Evolutionary conservation across 2,888 invertebrate species (phyloP).

Genomic region (Rotaria macrura): DNA sequence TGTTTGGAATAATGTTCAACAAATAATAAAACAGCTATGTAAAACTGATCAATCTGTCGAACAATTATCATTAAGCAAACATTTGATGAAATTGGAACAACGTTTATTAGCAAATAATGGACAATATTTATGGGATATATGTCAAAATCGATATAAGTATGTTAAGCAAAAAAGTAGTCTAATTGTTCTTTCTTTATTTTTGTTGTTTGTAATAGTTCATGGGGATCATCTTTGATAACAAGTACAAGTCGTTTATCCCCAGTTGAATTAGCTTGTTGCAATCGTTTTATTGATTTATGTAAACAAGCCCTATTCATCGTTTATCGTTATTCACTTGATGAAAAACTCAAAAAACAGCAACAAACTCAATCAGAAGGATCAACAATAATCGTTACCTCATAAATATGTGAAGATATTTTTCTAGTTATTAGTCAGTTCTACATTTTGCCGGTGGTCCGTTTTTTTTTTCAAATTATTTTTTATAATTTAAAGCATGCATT

Average conservation of each 20-base stretch:
- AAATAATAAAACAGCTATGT: constrained; percentile 45
- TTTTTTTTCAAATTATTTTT: neutral
- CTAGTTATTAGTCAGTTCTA: no score
- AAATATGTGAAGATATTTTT: neutral
- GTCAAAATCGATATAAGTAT: constrained; percentile 36
- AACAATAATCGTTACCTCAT: neutral
- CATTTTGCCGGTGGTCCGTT: neutral
- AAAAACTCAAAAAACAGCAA: constrained; percentile 33
- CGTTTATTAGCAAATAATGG: constrained; percentile 48
- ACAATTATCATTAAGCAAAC: constrained; percentile 42
- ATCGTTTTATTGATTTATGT: constrained; percentile 48
- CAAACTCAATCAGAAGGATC: neutral
- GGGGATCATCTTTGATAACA: constrained; percentile 49
- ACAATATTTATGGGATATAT: constrained; percentile 49
- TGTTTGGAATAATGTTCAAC: constrained; percentile 46
- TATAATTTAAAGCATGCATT: neutral
- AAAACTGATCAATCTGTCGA: constrained; percentile 41
- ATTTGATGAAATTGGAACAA: constrained; percentile 47
- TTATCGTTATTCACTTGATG: constrained; percentile 48
- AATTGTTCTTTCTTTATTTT: neutral
- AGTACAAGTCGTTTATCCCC: constrained; percentile 43
- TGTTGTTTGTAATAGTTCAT: constrained; percentile 40
- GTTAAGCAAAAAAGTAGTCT: neutral
- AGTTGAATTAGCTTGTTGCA: constrained; percentile 45
- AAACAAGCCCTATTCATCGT: constrained; percentile 49